These are phyloP conservation scores for Oreohelix idahoensis DNA, from an alignment of 1,140 invertebrate species.

Conservation along the genomic window DNA sequence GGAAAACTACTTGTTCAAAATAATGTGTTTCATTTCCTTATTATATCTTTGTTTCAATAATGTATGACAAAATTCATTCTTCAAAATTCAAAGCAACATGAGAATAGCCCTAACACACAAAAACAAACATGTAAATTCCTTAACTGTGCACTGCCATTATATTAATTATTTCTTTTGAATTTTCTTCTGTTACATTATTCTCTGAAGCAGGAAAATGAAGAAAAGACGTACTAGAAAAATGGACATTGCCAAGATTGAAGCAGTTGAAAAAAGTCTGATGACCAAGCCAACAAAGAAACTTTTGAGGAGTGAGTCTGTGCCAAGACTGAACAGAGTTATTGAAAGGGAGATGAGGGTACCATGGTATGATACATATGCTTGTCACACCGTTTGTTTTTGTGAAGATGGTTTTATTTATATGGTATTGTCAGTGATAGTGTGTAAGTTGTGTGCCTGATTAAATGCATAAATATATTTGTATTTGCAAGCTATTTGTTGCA, in stretches of 20 bases:
- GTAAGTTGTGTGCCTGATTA: no score
- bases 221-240: slow-evolving; percentile 52
- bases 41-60: no score
- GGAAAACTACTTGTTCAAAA: no score
- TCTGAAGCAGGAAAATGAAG: slow-evolving; percentile 52
- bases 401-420: no score
- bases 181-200: neutral
- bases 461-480: no score
- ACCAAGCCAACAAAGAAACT: slow-evolving; percentile 48
- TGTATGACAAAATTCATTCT: no score
- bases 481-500: no score
- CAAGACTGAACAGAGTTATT: slow-evolving; percentile 51
- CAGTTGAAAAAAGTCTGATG: slow-evolving; percentile 64
- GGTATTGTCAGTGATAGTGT: no score
- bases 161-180: neutral
- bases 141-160: neutral
- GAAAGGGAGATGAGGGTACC: slow-evolving; percentile 62
- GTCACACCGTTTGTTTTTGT: no score
- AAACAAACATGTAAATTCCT: neutral
- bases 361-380: slow-evolving; percentile 47
- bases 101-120: no score
- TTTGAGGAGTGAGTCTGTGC: slow-evolving; percentile 54
- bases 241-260: slow-evolving; percentile 63
- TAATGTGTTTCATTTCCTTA: no score
- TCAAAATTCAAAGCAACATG: no score